Evolutionary conservation across 1,140 invertebrate genomes (phyloP).

Genomic region (Limonius californicus): DNA sequence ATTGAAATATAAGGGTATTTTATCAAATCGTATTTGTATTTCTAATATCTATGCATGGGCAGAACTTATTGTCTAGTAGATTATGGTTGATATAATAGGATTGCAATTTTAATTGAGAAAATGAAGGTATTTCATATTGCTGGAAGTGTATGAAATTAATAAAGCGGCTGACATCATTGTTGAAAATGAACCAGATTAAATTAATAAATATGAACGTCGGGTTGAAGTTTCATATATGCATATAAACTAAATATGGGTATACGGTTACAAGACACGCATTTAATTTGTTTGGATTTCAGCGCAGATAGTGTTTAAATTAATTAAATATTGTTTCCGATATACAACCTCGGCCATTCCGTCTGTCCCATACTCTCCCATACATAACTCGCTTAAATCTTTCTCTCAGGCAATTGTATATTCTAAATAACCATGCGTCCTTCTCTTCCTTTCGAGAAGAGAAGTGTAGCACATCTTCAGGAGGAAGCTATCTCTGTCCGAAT

Average conservation of each 20-base stretch:
- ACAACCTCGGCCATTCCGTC: neutral
- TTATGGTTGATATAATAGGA: too few relatives aligned
- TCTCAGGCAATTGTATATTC: neutral
- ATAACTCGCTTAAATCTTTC: neutral
- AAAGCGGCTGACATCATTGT: too few relatives aligned
- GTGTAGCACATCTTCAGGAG: neutral
- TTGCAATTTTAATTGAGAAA: too few relatives aligned
- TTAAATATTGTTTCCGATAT: constrained; percentile 25
- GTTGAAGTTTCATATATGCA: neutral
- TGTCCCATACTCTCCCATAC: neutral
- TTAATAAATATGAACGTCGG: neutral
- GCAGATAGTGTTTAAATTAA: constrained; percentile 36
- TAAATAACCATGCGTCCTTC: neutral
- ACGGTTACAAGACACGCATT: constrained; percentile 33
- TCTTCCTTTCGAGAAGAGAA: neutral
- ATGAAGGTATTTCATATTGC: too few relatives aligned
- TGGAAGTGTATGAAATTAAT: too few relatives aligned
- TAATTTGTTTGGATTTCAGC: constrained; percentile 33
- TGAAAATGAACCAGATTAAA: too few relatives aligned
- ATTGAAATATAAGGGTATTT: too few relatives aligned
- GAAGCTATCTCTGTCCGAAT: neutral
- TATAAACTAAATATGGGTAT: constrained; percentile 2
- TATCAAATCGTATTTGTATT: too few relatives aligned
- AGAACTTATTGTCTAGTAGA: too few relatives aligned
- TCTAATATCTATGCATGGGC: too few relatives aligned